Evolutionary conservation across 92 coral and sea anemone species (phyloP).

Genomic region (Plumapathes pennacea): DNA sequence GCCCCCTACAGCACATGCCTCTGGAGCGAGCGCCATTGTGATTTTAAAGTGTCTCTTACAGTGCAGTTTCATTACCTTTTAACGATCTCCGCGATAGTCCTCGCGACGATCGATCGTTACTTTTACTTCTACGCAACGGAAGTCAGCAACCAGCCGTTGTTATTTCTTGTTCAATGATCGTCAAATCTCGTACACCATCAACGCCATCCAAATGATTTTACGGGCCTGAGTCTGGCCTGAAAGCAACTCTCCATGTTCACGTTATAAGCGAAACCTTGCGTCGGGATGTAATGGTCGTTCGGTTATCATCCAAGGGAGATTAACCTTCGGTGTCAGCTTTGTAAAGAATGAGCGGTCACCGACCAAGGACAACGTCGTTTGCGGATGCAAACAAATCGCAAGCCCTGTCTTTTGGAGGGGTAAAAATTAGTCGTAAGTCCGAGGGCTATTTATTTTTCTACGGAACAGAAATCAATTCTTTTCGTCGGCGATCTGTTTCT

Average conservation of each 20-base stretch:
- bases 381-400: constrained; percentile 94
- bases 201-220: constrained; percentile 57
- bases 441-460: not conserved
- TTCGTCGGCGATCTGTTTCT: too few species aligned
- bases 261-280: constrained; percentile 54
- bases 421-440: constrained; percentile 99
- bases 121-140: constrained; percentile 24
- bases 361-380: constrained; percentile 99
- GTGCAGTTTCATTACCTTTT: constrained; percentile 60
- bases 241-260: constrained; percentile 87
- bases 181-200: constrained; percentile 63
- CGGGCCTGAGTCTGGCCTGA: constrained; percentile 79
- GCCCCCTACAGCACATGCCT: constrained; percentile 98
- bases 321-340: constrained; percentile 44
- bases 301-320: constrained; percentile 50
- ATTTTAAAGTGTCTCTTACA: constrained; percentile 85
- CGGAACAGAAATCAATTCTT: too few species aligned
- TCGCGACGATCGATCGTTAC: constrained; percentile 41
- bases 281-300: constrained; percentile 60
- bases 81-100: constrained; percentile 46
- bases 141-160: constrained; percentile 14
- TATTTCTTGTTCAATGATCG: constrained; percentile 62
- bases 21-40: constrained; percentile 99
- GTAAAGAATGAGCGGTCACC: constrained; percentile 90
- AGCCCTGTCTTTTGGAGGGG: constrained; percentile 90